A percentile compares a stretch with the other conserved stretches of the same genome.
These are phyloP conservation scores for Morus bassanus DNA, from an alignment of 2,797 vertebrate species.

Conservation along the genomic window DNA sequence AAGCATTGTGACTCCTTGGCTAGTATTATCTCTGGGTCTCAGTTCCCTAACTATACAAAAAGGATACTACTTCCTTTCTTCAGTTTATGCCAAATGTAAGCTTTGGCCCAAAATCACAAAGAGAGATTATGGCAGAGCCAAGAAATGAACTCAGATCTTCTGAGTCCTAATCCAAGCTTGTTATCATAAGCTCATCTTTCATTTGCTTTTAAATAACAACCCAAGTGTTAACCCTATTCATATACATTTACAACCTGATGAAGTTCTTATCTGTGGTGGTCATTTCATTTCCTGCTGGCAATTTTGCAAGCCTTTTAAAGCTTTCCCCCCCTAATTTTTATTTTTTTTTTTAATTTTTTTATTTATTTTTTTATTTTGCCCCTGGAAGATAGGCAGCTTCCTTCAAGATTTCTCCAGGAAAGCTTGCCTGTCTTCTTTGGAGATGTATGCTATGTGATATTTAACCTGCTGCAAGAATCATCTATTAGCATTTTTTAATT, in stretches of 20 bases:
- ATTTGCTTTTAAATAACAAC: conserved; percentile 36
- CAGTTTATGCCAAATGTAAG: neutral
- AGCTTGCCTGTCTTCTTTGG: neutral
- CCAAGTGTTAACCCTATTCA: neutral
- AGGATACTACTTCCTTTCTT: conserved; percentile 43
- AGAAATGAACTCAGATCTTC: conserved; percentile 15
- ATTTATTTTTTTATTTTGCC: no score
- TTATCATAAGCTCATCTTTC: conserved; percentile 46
- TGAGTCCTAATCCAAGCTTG: conserved; percentile 13
- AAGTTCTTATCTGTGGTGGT: conserved; percentile 22
- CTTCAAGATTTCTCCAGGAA: neutral
- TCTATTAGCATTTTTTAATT: neutral
- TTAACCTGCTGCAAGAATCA: neutral
- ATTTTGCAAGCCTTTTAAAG: conserved; percentile 11
- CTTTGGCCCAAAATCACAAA: neutral
- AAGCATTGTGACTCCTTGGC: neutral
- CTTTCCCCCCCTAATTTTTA: neutral
- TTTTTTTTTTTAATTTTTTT: neutral
- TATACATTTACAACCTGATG: neutral
- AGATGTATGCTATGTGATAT: neutral
- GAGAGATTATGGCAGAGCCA: neutral
- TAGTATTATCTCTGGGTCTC: conserved; percentile 3
- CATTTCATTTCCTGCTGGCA: conserved; percentile 15
- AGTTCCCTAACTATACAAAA: conserved; percentile 2
- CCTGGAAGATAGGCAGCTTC: neutral